phyloP scores from a whole-genome alignment of 2,113 vertebrate genomes.

The Psophia crepitans region DNA sequence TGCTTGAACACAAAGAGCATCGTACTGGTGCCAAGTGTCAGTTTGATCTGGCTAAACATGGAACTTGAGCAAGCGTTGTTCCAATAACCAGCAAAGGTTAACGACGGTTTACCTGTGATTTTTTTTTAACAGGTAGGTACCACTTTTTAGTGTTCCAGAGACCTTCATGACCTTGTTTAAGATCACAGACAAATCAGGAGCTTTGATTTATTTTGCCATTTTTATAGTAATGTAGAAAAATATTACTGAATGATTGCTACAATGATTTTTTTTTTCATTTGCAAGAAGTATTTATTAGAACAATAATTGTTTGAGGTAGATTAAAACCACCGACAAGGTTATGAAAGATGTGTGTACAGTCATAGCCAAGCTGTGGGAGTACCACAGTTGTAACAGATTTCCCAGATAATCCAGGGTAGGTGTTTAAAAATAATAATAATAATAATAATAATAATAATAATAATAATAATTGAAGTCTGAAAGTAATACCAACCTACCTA shows the following conservation, averaged over 20 bases:
- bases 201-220: neutral
- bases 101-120: neutral
- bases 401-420: neutral
- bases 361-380: neutral
- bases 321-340: neutral
- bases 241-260: neutral
- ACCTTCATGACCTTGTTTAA: neutral
- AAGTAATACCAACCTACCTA: neutral
- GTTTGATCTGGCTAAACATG: neutral
- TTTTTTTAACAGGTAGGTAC: neutral
- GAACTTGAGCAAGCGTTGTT: neutral
- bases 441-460: too few species aligned
- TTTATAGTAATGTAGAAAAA: neutral
- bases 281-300: neutral
- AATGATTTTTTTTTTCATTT: neutral
- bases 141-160: neutral
- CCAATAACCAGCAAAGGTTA: neutral
- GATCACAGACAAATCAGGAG: neutral
- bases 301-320: neutral
- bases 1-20: neutral
- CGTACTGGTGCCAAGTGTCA: neutral
- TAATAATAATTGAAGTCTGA: neutral
- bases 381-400: neutral
- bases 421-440: neutral
- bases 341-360: conserved; percentile 3